These are phyloP conservation scores for Drosophila leonis DNA, from an alignment of 2,888 invertebrate species.

Conservation along the genomic window DNA sequence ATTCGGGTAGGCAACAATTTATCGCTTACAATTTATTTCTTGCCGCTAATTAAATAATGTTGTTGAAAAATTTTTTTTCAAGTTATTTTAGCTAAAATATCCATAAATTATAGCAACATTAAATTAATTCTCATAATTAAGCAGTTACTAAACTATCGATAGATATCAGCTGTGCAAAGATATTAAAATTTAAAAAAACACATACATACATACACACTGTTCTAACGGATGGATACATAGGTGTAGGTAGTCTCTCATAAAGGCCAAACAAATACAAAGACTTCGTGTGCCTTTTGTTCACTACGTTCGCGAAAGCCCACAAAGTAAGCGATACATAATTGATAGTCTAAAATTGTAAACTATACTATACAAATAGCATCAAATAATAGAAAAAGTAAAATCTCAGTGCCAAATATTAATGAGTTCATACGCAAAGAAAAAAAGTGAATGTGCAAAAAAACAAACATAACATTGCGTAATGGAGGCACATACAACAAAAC, in stretches of 20 bases:
- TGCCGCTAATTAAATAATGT: background rate
- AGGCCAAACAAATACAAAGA: slow-evolving; percentile 68
- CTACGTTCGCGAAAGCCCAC: slow-evolving; percentile 37
- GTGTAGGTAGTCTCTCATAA: slow-evolving; percentile 51
- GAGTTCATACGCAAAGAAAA: slow-evolving; percentile 3
- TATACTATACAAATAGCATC: background rate
- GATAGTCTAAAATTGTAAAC: slow-evolving; percentile 8
- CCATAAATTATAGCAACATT: too few species aligned
- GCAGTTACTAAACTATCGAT: slow-evolving; percentile 29
- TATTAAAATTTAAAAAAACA: slow-evolving; percentile 35
- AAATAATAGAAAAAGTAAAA: background rate
- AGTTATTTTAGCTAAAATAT: background rate
- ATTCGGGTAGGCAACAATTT: too few species aligned
- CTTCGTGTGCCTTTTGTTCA: slow-evolving; percentile 31
- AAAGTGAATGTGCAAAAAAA: slow-evolving; percentile 47
- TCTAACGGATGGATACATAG: slow-evolving; percentile 58
- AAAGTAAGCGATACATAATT: slow-evolving; percentile 64
- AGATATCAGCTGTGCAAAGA: slow-evolving; percentile 33
- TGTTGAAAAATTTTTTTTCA: background rate
- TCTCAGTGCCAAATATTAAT: background rate
- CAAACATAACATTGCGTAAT: slow-evolving; percentile 70
- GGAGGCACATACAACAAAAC: slow-evolving; percentile 51
- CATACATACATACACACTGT: slow-evolving; percentile 14
- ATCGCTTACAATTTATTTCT: background rate
- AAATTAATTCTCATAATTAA: background rate